phyloP scores from a whole-genome alignment of 2,888 invertebrate species.

The Perdita meconis region DNA sequence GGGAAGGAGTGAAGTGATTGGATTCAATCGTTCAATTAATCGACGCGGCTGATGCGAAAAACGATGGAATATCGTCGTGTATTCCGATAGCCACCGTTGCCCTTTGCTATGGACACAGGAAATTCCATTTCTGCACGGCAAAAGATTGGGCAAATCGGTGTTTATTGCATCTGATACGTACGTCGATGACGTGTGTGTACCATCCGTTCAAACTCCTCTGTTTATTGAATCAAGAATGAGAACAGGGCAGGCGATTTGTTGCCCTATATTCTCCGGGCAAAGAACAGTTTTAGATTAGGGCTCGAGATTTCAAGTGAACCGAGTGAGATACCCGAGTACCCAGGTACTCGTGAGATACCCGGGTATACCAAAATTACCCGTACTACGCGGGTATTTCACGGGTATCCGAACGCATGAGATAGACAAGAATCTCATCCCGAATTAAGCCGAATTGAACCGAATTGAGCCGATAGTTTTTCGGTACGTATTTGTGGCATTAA shows the following conservation, averaged over 20 bases:
- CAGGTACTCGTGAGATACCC: too few relatives aligned
- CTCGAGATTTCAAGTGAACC: too few relatives aligned
- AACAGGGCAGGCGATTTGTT: slow-evolving; percentile 6
- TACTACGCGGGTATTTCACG: too few relatives aligned
- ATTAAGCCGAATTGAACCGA: too few relatives aligned
- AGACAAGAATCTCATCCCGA: too few relatives aligned
- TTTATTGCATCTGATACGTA: slow-evolving; percentile 42
- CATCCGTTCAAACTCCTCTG: slow-evolving; percentile 34
- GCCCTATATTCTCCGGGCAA: background rate
- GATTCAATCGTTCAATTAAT: slow-evolving; percentile 37
- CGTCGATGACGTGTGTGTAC: slow-evolving; percentile 35
- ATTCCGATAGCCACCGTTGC: background rate
- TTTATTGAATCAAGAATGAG: slow-evolving; percentile 46
- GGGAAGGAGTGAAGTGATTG: slow-evolving; percentile 3
- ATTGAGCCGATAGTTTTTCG: too few relatives aligned
- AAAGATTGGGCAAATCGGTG: slow-evolving; percentile 46
- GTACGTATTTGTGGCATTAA: too few relatives aligned
- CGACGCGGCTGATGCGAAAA: slow-evolving; percentile 2
- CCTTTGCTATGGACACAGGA: background rate
- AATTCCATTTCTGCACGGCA: slow-evolving; percentile 38
- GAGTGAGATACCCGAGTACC: too few relatives aligned
- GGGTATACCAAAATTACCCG: too few relatives aligned
- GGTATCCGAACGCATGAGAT: too few relatives aligned
- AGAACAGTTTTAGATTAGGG: too few relatives aligned
- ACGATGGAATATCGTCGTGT: slow-evolving; percentile 1